Evolutionary conservation across 1,140 invertebrate genomes (phyloP), one percentile per base, ranked within the genome.

Genomic region (Phocides pigmalion): DNA sequence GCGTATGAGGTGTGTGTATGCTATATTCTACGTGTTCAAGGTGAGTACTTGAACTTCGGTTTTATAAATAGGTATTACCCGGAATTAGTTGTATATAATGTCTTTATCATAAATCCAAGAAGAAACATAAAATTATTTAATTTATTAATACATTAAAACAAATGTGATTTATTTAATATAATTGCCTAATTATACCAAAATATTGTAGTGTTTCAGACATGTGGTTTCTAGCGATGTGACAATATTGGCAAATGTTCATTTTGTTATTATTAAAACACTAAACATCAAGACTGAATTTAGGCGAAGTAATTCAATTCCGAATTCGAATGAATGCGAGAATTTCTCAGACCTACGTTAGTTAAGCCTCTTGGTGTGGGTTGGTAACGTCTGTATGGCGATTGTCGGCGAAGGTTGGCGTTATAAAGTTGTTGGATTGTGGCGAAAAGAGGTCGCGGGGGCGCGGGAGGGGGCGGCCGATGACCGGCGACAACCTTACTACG

Each of bases 401-500:
- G 70, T 64, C 72, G 64, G 66, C 51, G 39, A 46, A 61, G 50
- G 67, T 72, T 44, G 56, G 64, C 70, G 53, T 54, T 68, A 64
- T 78, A 66, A 83, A 78, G 66, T 78, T 65, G 81, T 77, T 67
- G 77, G 76, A 61, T 77, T 74, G 72, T 67, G 68, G 70, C 75
- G 71, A 79, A 83, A 89, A 84, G 87, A 88, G 87, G 87, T 81
- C 87, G 78, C 50, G 58, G 64, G 68, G 73, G 74, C 70, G 79
- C 69, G 81, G 73, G 84, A 64, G 73, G 74, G 66, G 71, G 67
- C 70, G 83, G 85, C 68, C 84, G 85, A 81, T 86, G 84, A 88
- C 85, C 87, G 84, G 47, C 70, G 84, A 76, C 84, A 87, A 79
- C 79, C 84, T 89, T 81, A 83, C 76, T 75, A 79, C 82, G 80